Evolutionary conservation across 2,888 invertebrate genomes (phyloP).

Genomic region (Drosophila austrosaltans): DNA sequence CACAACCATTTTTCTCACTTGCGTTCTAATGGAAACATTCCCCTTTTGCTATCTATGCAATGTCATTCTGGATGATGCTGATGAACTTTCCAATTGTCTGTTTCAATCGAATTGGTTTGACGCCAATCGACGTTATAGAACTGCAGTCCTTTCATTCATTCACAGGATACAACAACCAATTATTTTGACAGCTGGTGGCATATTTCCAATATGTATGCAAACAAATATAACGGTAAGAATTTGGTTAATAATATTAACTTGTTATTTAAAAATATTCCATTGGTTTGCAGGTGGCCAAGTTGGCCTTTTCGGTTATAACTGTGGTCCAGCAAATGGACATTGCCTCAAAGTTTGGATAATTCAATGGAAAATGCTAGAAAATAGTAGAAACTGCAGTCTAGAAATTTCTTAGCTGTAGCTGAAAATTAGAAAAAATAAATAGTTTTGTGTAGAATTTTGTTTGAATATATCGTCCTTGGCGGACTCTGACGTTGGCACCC

Average conservation of each 20-base stretch:
- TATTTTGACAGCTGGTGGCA: conserved; percentile 50
- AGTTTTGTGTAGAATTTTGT: not conserved
- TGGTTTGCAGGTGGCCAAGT: conserved; percentile 55
- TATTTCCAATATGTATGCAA: conserved; percentile 55
- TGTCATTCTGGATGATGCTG: conserved; percentile 43
- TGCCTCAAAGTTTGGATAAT: conserved; percentile 50
- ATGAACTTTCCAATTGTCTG: conserved; percentile 44
- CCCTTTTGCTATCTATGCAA: conserved; percentile 68
- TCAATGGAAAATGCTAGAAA: too few species aligned
- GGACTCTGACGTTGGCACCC: too few species aligned
- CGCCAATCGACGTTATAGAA: conserved; percentile 49
- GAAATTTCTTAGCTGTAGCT: not conserved
- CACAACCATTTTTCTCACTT: conserved; percentile 34
- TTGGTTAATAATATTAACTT: not conserved
- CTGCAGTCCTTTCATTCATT: conserved; percentile 49
- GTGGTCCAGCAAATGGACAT: conserved; percentile 56
- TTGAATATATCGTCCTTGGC: too few species aligned
- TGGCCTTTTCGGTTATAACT: conserved; percentile 63
- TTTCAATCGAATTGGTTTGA: conserved; percentile 62
- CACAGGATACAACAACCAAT: conserved; percentile 62
- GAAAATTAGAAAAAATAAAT: not conserved
- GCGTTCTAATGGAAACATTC: conserved; percentile 54
- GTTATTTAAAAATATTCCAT: too few species aligned
- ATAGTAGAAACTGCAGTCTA: not conserved
- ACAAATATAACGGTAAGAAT: conserved; percentile 59